phyloP scores from a whole-genome alignment of 2,113 vertebrate genomes.

The Chelonoidis abingdonii region DNA sequence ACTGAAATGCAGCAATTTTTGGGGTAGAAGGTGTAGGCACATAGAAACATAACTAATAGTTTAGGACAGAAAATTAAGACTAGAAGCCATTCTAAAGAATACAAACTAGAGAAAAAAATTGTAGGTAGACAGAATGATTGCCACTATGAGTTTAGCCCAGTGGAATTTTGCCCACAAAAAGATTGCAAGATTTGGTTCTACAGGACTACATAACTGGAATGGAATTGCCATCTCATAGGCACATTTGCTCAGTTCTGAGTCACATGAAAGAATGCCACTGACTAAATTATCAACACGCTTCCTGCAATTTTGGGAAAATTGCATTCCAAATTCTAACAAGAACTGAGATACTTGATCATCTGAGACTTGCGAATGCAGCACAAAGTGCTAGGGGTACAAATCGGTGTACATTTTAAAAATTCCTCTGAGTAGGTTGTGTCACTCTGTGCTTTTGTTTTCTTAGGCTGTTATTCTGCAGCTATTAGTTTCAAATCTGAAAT shows the following conservation, averaged over 20 bases:
- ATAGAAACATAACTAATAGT: neutral
- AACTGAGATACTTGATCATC: neutral
- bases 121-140: neutral
- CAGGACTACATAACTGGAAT: neutral
- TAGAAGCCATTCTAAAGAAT: neutral
- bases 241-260: accelerated
- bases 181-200: neutral
- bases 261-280: accelerated
- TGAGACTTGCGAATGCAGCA: neutral
- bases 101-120: neutral
- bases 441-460: neutral
- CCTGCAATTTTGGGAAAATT: neutral
- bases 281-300: neutral
- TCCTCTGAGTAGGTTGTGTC: neutral
- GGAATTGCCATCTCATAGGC: neutral
- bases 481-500: neutral
- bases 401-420: neutral
- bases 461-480: neutral
- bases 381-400: neutral
- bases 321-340: neutral
- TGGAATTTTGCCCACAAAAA: neutral
- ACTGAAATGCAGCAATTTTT: neutral
- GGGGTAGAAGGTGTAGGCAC: neutral
- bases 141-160: neutral
- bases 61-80: neutral